Base-by-base conservation (phyloP, 2,888 invertebrate species). In the Oasisia sp. region DNA sequence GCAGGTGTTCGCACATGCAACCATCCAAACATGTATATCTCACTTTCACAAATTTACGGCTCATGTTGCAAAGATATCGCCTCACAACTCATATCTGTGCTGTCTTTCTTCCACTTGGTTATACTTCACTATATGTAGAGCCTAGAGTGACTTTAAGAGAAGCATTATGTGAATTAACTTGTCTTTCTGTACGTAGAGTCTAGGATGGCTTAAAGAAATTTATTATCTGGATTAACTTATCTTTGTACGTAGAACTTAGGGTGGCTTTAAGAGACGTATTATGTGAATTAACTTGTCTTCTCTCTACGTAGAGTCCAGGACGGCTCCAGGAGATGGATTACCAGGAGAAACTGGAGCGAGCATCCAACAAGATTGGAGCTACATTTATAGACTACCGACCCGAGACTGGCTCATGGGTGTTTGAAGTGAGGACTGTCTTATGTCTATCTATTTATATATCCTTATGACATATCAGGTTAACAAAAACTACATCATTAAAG, bases 401-500 rank as follows among this genome's bases (percentile, higher is more conserved):
- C 0, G 98, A 98, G 96, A 99, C 98, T 1, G 99, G 99, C 44
- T 98, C 99, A 92, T 99, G 99, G 99, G 99, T 99, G 92, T 99
- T 99, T 96, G 97, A 98, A 96, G 98, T 98, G 94, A 95, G 93
- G 74, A 7, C 74, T 27, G 74, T 74, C n/a, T 74, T 4, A 74
- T 74, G 11, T 56, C 27, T 74, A 44, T 32, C 19, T 92, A 19
- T 74, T 74, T 74, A 50, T 50, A 50, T 12, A 50, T 50, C 5
- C 9, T 50, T 50, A 50, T 50, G 14, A 50, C 74, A 19, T 74
- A 9, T 74, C 27, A n/a, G n/a, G 27, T 74, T 74, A 74, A 19
- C 3, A 27, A 4, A 74, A 74, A n/a, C n/a, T 74, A n/a, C n/a
- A 27, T 27, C 3, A 27, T 19, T 74, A 5, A 27, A 74, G 27